Evolutionary conservation across 1,140 invertebrate species (phyloP).

Genomic region (Lasaia peninsularis): DNA sequence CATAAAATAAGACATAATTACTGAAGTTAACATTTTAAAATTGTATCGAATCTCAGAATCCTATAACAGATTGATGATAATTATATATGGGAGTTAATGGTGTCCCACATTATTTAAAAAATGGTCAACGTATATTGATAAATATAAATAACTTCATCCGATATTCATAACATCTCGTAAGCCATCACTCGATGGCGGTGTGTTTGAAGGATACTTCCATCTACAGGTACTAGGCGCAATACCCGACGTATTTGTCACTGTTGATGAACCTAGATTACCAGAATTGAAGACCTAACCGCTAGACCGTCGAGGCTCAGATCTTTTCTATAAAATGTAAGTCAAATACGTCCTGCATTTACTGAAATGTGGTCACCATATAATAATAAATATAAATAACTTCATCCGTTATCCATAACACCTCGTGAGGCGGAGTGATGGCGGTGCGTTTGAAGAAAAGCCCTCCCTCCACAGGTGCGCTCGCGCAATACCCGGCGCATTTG

Average conservation of each 20-base stretch:
- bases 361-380: slow-evolving; percentile 32
- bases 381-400: slow-evolving; percentile 73
- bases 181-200: slow-evolving; percentile 63
- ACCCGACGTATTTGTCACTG: slow-evolving; percentile 69
- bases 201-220: slow-evolving; percentile 45
- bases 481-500: slow-evolving; percentile 58
- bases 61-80: too few species aligned
- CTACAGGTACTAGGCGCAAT: slow-evolving; percentile 57
- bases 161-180: slow-evolving; percentile 47
- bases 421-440: slow-evolving; percentile 60
- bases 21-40: too few species aligned
- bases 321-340: too few species aligned
- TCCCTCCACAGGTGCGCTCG: slow-evolving; percentile 54
- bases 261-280: too few species aligned
- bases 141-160: slow-evolving; percentile 72
- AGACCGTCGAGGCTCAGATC: too few species aligned
- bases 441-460: slow-evolving; percentile 50
- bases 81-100: too few species aligned
- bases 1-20: too few species aligned
- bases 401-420: slow-evolving; percentile 55
- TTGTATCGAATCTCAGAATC: too few species aligned
- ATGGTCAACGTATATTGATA: slow-evolving; percentile 36
- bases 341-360: not conserved
- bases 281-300: too few species aligned
- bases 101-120: too few species aligned